Conservation (phyloP, 2,113 vertebrate species). For the Saguinus midas region DNA sequence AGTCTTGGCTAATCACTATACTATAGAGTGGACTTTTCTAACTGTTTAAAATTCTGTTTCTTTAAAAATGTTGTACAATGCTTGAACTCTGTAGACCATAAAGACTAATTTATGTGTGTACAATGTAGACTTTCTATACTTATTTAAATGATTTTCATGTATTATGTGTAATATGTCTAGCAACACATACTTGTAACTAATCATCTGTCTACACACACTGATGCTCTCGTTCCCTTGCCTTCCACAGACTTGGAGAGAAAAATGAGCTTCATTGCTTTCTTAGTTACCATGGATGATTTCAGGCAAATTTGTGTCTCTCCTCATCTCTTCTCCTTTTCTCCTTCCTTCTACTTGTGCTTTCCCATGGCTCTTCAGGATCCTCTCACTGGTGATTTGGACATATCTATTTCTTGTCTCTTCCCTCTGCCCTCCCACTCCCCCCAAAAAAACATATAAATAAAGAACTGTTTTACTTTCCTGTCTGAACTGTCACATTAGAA, state of each 20-base stretch:
- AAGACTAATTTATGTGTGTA: constrained; percentile 24
- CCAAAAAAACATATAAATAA: background rate
- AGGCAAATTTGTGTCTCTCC: constrained; percentile 2
- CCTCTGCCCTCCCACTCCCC: background rate
- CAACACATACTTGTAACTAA: background rate
- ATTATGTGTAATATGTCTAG: background rate
- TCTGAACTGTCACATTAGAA: background rate
- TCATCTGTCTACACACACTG: background rate
- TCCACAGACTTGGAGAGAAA: constrained; percentile 4
- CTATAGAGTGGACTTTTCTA: constrained; percentile 18
- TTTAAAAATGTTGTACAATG: constrained; percentile 28
- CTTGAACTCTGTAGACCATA: constrained; percentile 17
- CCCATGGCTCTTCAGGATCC: background rate
- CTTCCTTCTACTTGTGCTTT: background rate
- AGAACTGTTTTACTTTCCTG: constrained; percentile 1
- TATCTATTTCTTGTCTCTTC: background rate
- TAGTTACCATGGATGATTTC: background rate
- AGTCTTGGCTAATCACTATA: background rate
- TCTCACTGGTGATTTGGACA: background rate
- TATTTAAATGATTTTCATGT: constrained; percentile 6
- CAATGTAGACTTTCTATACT: background rate
- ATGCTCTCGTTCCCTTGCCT: background rate
- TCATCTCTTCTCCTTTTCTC: background rate
- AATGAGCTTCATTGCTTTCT: background rate
- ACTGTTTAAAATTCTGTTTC: constrained; percentile 11